These are phyloP conservation scores for Limnephilus marmoratus DNA, from an alignment of 2,888 invertebrate genomes.

Conservation along the genomic window DNA sequence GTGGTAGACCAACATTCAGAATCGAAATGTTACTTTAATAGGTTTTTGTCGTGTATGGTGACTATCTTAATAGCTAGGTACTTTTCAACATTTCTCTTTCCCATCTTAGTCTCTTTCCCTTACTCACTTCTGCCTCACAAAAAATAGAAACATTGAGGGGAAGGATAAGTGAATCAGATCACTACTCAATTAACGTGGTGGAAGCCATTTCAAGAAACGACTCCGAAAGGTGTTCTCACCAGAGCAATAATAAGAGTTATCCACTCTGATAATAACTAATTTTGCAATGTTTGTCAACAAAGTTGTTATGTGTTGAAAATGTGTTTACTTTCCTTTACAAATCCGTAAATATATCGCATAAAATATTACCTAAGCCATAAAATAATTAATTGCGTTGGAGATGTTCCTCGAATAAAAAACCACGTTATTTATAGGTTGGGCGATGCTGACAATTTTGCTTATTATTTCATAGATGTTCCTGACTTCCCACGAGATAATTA, in stretches of 20 bases:
- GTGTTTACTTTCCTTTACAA: not conserved
- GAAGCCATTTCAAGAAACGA: not conserved
- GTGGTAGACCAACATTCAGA: not conserved
- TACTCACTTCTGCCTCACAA: too few species aligned
- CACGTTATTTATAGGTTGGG: not conserved
- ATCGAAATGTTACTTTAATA: not conserved
- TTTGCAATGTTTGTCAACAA: not conserved
- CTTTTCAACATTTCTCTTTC: too few species aligned
- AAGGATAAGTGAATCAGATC: not conserved
- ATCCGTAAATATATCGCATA: not conserved
- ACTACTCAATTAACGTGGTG: not conserved
- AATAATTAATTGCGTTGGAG: not conserved
- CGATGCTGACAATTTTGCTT: not conserved
- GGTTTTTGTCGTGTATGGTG: too few species aligned
- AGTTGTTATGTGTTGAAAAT: not conserved
- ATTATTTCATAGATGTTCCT: slow-evolving; percentile 13
- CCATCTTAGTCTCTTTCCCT: too few species aligned
- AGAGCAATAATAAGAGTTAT: not conserved
- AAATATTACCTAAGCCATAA: not conserved
- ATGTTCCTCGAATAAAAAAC: not conserved
- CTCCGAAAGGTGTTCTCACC: not conserved
- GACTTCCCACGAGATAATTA: slow-evolving; percentile 4
- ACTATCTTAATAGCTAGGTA: too few species aligned
- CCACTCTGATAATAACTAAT: not conserved
- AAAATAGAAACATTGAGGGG: not conserved